Evolutionary conservation across 2,113 vertebrate species (phyloP), one percentile per base, ranked within the genome.

Genomic region (Psephotus haematonotus): DNA sequence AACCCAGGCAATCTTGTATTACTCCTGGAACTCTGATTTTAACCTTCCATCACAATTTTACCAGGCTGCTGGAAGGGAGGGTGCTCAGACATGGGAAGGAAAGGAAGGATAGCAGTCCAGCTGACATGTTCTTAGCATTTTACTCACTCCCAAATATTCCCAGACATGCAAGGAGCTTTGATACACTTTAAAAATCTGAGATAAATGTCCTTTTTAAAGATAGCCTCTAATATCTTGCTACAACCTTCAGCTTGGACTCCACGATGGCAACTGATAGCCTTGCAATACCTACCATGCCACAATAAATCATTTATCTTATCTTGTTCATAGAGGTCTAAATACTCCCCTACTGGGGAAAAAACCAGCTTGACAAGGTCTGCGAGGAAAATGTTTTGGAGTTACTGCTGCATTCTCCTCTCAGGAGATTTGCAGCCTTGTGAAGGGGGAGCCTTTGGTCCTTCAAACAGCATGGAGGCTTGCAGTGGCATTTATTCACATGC

Each of bases 251-350:
- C 74, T 87, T 72, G 86, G 80, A 27, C 77, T 91, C 85, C 87
- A 89, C 9, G 85, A 97, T 93, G 85, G 74, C 70, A 93, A 91
- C 82, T 86, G 92, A 95, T 95, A 97, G 86, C 76, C 80, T 74
- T 82, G 86, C 76, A 94, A 92, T 93, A 95, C 90, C 84, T 93
- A 89, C 79, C 65, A 83, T 44, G 55, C 47, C 70, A 91, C 86
- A 95, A 89, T 91, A 97, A 95, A 97, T 94, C 11, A 79, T 96
- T 94, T 95, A 90, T 88, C 93, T 97, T 95, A 96, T 94, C 95
- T 75, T 88, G 55, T 95, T 96, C 94, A 83, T 76, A 87, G 86
- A 78, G 44, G 77, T 93, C 89, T 91, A 94, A 97, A 97, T 76
- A 85, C 79, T 95, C 59, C 87, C 94, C 89, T 94, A 55, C 93